Evolutionary conservation across 2,797 vertebrate species (phyloP).

Genomic region (Protosalanx chinensis): DNA sequence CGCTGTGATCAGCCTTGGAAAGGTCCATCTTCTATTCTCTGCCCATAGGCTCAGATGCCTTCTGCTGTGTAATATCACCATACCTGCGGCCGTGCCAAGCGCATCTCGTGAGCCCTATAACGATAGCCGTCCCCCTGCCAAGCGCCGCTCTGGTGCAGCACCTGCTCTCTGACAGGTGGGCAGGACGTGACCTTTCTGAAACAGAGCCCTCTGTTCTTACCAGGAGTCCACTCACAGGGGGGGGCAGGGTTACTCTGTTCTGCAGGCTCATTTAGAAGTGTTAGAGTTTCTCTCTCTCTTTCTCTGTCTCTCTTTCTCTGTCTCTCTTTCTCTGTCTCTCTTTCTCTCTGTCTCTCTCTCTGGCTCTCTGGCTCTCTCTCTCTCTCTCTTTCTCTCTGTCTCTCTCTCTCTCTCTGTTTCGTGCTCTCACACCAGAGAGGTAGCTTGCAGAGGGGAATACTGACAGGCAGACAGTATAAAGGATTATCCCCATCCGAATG

Average conservation of each 20-base stretch:
- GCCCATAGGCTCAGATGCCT: slow-evolving; percentile 63
- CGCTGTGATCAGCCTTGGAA: slow-evolving; percentile 44
- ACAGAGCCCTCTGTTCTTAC: slow-evolving; percentile 53
- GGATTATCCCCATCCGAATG: slow-evolving; percentile 19
- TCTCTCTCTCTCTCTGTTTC: slow-evolving; percentile 4
- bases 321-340: no score
- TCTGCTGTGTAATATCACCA: slow-evolving; percentile 48
- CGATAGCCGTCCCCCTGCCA: slow-evolving; percentile 57
- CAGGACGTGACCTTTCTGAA: slow-evolving; percentile 66
- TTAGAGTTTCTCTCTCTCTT: neutral
- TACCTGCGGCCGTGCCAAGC: slow-evolving; percentile 39
- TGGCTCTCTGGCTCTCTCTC: neutral
- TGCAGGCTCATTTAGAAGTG: no score
- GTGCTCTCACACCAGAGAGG: neutral
- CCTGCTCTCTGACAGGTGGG: slow-evolving; percentile 73
- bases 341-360: no score
- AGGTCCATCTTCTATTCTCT: slow-evolving; percentile 67
- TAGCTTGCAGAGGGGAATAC: slow-evolving; percentile 10
- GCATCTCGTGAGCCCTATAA: slow-evolving; percentile 55
- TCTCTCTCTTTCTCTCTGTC: neutral
- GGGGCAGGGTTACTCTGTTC: neutral
- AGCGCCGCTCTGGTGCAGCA: slow-evolving; percentile 64
- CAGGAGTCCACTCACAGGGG: neutral
- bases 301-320: no score
- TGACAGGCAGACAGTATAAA: slow-evolving; percentile 21